Percentiles rank a stretch among this genome's conserved stretches.
Conservation (phyloP, 2,888 invertebrate species). For the Heteropelma amictum region DNA sequence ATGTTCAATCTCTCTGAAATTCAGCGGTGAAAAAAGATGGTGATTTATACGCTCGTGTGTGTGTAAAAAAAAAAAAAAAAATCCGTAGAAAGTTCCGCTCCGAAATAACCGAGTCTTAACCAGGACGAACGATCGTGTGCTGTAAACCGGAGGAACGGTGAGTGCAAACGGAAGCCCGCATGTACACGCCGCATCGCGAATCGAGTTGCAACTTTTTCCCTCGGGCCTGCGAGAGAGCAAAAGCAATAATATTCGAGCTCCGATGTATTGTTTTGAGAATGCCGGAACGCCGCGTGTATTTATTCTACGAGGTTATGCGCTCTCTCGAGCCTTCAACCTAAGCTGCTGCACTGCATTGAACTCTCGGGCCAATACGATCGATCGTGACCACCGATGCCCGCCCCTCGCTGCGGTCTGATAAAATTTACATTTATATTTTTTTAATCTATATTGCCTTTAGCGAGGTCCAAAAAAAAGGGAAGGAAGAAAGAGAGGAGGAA, state of each 20-base stretch:
- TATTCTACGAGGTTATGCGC: constrained; percentile 54
- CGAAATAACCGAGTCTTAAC: no score
- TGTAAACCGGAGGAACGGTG: no score
- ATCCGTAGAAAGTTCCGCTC: no score
- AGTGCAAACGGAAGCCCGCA: no score
- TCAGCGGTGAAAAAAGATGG: no score
- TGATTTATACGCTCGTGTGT: no score
- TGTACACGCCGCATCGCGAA: no score
- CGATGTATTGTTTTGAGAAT: constrained; percentile 63
- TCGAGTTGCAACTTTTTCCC: no score
- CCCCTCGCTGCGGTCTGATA: constrained; percentile 17
- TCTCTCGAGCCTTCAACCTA: constrained; percentile 11
- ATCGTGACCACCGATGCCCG: constrained; percentile 54
- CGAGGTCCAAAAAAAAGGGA: background rate
- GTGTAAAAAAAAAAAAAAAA: no score
- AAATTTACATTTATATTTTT: constrained; percentile 35
- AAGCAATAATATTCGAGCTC: constrained; percentile 61
- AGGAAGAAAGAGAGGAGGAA: constrained; percentile 3
- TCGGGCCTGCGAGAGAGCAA: background rate
- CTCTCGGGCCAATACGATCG: constrained; percentile 22
- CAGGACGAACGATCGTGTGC: no score
- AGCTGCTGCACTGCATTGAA: constrained; percentile 3
- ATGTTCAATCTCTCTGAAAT: no score
- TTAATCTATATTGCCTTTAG: constrained; percentile 9
- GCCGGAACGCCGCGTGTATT: constrained; percentile 60